These are phyloP conservation scores for Egretta garzetta DNA, from an alignment of 2,113 vertebrate species.

Conservation along the genomic window DNA sequence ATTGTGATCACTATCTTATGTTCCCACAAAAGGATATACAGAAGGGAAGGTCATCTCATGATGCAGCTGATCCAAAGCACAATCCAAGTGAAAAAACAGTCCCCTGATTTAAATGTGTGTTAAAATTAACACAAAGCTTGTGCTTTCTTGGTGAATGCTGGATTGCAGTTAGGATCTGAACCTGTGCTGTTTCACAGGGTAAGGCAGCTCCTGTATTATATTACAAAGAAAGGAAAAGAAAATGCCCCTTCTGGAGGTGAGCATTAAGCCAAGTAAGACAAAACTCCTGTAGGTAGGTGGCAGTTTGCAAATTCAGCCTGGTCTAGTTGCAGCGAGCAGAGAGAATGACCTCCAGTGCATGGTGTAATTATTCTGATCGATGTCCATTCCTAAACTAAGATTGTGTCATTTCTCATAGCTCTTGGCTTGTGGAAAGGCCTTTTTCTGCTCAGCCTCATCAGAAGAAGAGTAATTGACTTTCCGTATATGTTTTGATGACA, in stretches of 20 bases:
- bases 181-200: not conserved
- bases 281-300: not conserved
- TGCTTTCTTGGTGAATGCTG: not conserved
- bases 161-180: not conserved
- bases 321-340: not conserved
- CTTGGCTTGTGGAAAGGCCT: not conserved
- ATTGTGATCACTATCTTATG: not conserved
- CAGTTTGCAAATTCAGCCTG: not conserved
- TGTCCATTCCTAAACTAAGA: not conserved
- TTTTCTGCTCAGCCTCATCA: conserved; percentile 6
- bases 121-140: not conserved
- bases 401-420: conserved; percentile 13
- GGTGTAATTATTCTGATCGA: not conserved
- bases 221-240: not conserved
- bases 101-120: not conserved
- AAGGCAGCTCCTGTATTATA: not conserved
- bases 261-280: not conserved
- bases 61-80: not conserved
- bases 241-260: not conserved
- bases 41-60: not conserved
- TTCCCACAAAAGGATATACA: not conserved
- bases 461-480: conserved; percentile 9
- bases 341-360: not conserved
- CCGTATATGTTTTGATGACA: not conserved
- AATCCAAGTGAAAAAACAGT: not conserved